phyloP scores from a whole-genome alignment of 1,140 invertebrate species.

The Bombus sibiricus region DNA sequence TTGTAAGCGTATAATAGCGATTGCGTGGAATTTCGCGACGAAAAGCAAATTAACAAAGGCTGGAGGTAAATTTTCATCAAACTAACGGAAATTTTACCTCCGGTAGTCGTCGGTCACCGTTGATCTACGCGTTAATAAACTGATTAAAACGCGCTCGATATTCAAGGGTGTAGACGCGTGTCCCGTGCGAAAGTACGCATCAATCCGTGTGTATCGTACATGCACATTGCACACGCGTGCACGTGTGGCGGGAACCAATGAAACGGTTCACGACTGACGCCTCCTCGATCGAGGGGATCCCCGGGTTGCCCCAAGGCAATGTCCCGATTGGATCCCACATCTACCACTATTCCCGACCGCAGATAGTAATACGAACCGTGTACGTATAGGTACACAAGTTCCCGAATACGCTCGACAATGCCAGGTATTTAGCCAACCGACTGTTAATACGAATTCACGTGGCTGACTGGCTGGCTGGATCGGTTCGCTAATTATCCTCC shows the following conservation, averaged over 20 bases:
- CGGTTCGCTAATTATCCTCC: slow-evolving; percentile 46
- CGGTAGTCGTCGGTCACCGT: not conserved
- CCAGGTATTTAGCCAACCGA: slow-evolving; percentile 58
- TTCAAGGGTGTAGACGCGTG: not conserved
- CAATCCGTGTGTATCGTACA: slow-evolving; percentile 17
- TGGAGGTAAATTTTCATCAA: not conserved
- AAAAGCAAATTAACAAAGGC: too few species aligned
- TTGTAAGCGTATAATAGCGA: too few species aligned
- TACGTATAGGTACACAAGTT: slow-evolving; percentile 16
- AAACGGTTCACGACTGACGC: slow-evolving; percentile 66
- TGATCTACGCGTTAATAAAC: slow-evolving; percentile 17
- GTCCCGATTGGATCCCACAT: slow-evolving; percentile 63
- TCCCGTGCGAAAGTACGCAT: slow-evolving; percentile 10
- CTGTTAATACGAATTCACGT: slow-evolving; percentile 47
- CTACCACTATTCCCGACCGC: slow-evolving; percentile 52
- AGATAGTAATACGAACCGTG: slow-evolving; percentile 55
- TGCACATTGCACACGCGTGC: slow-evolving; percentile 7
- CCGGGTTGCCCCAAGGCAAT: slow-evolving; percentile 56
- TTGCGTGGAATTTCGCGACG: not conserved
- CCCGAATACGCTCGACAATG: slow-evolving; percentile 40
- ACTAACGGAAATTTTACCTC: not conserved
- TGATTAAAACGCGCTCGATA: slow-evolving; percentile 18
- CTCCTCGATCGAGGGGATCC: slow-evolving; percentile 61
- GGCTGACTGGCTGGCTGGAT: slow-evolving; percentile 42
- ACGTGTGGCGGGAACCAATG: slow-evolving; percentile 55